Evolutionary conservation across 2,888 invertebrate genomes (phyloP), one percentile per base, ranked within the genome.

Genomic region (Himalopsyche japonica): DNA sequence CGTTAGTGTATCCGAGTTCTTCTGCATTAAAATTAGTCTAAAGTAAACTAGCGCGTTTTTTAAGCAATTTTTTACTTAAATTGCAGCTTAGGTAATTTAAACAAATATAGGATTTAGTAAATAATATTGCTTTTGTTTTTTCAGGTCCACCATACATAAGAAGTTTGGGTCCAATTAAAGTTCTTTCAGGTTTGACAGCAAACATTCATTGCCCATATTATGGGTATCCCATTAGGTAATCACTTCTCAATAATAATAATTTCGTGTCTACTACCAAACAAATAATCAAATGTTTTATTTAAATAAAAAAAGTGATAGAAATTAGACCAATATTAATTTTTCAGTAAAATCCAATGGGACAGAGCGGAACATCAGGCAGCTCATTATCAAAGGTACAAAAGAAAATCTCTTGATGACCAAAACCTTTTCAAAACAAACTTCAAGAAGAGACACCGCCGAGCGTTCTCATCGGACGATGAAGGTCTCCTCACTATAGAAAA

Each of bases 191-290:
- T 30, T 94, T 95, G 88, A 94, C 95, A 86, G 93, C 96, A 83
- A 94, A 94, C 87, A 92, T 97, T 85, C 93, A 95, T 88, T 97
- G 97, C 90, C 97, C 97, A 76, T 97, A 95, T 89, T 96, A 97
- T 80, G 97, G 97, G 83, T 97, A 96, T 90, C 97, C 97, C n/a
- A 95, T 97, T 87, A 93, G 94, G 89, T 93, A 92, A 86, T 91
- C 4, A 37, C 0, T 27, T 34, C n/a, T 30, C 27, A n/a, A n/a
- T n/a, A n/a, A n/a, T n/a, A n/a, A n/a, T n/a, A n/a, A n/a, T n/a
- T n/a, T 76, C 8, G 2, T 24, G 20, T 49, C 6, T n/a, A 49
- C 18, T 20, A n/a, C n/a, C 49, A 3, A 20, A 6, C 49, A n/a
- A 49, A 49, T 20, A 20, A 49, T 20, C 49, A 49, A 20, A 49